These are phyloP conservation scores for Alectoris magna DNA, from an alignment of 2,797 vertebrate species.

Conservation along the genomic window DNA sequence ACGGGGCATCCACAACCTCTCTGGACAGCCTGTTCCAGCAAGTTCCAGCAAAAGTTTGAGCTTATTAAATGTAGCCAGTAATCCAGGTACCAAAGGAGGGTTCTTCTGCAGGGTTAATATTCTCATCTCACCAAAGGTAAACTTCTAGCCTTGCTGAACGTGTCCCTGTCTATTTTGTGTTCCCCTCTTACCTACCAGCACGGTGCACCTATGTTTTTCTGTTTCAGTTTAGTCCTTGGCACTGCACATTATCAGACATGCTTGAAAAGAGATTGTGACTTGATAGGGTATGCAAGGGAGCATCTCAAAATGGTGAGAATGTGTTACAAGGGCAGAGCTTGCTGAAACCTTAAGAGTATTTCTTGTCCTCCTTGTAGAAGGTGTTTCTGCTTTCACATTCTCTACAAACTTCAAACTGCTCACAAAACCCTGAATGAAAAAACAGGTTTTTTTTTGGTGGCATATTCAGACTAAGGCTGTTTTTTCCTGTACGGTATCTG, in stretches of 20 bases:
- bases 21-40: too few species aligned
- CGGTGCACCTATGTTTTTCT: rapidly evolving
- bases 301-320: not conserved
- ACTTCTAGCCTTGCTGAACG: not conserved
- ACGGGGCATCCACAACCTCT: too few species aligned
- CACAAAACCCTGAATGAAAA: not conserved
- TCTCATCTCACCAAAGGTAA: not conserved
- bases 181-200: not conserved
- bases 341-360: not conserved
- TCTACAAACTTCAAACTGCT: not conserved
- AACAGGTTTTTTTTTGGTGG: not conserved
- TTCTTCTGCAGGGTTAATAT: not conserved
- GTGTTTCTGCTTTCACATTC: not conserved
- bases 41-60: not conserved
- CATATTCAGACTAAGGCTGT: not conserved
- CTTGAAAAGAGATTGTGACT: not conserved
- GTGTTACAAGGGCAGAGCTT: not conserved
- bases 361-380: not conserved
- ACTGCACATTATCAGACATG: not conserved
- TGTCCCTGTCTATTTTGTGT: not conserved
- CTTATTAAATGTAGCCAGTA: not conserved
- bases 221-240: not conserved
- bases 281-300: not conserved
- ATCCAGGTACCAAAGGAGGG: not conserved
- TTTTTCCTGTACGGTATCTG: not conserved